A percentile compares a stretch with the other conserved stretches of the same genome.
Evolutionary conservation across 2,797 vertebrate species (phyloP).

Genomic region (Synanceia verrucosa): DNA sequence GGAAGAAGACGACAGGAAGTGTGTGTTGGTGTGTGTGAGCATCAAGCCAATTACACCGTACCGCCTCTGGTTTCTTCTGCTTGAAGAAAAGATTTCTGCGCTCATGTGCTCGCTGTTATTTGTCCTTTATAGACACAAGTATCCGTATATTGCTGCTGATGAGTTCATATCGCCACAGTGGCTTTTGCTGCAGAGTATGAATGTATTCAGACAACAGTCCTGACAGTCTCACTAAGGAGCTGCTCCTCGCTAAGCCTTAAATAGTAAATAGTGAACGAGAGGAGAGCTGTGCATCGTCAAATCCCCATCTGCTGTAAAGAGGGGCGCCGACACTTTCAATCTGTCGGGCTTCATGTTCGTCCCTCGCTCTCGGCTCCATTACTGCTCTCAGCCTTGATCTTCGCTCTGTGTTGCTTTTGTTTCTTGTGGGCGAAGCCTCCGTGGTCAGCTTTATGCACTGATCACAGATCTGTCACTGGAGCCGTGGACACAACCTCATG

Average conservation of each 20-base stretch:
- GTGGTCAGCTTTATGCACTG: constrained; percentile 47
- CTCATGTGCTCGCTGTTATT: constrained; percentile 39
- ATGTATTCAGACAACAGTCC: constrained; percentile 55
- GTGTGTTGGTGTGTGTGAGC: constrained; percentile 32
- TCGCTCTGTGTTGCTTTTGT: constrained; percentile 52
- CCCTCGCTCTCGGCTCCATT: constrained; percentile 53
- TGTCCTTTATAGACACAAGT: constrained; percentile 50
- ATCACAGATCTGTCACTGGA: constrained; percentile 55
- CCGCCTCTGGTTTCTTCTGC: constrained; percentile 30
- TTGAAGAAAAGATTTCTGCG: constrained; percentile 11
- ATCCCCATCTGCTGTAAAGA: constrained; percentile 79
- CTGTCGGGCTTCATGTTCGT: constrained; percentile 60
- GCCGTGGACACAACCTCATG: constrained; percentile 34
- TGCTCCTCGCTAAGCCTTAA: constrained; percentile 69
- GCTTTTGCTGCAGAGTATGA: constrained; percentile 55
- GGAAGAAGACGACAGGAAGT: constrained; percentile 51
- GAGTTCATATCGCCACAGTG: constrained; percentile 43
- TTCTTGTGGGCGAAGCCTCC: constrained; percentile 48
- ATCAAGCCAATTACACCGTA: constrained; percentile 47
- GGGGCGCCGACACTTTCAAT: constrained; percentile 78
- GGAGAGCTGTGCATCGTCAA: constrained; percentile 70
- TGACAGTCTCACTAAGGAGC: constrained; percentile 60
- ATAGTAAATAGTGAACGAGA: constrained; percentile 73
- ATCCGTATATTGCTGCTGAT: constrained; percentile 44
- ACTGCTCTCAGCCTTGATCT: constrained; percentile 65